Evolutionary conservation across 2,888 invertebrate genomes (phyloP), one percentile per base, ranked within the genome.

Genomic region (Flexamia atlantica): DNA sequence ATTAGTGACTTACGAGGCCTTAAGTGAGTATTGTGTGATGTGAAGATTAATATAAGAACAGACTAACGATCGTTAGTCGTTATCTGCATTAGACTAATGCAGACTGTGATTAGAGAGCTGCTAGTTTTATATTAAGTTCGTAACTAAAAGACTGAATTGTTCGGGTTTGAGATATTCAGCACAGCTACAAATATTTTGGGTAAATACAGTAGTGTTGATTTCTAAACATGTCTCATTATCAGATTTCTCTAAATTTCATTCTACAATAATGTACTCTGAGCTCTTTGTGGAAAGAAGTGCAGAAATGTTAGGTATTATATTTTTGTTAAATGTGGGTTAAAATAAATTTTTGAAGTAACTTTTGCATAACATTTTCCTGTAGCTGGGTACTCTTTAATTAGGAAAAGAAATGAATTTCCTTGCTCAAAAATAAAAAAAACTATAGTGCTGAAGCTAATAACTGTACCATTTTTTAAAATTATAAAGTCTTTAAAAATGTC

Each of bases 1-100:
- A 53, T 23, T 53, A 64, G 64, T 57, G 57, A 28, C 64, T 64
- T 28, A 64, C 64, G 28, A 64, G 64, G 64, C 64, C 64, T 64
- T 46, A 0, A 64, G 64, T 64, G 30, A 64, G 64, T 64, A 64
- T 64, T 30, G 64, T 64, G 64, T 64, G 64, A 64, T 64, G 64
- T 64, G 64, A 28, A 12, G 30, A 64, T 30, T 53, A 53, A 53
- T 23, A 23, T 53, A 53, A 53, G 53, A 10, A 53, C 20, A 23
- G 53, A 53, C 53, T 64, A 64, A 64, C n/a, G 28, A 4, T 17
- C 3, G 57, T 57, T 57, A 57, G 23, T 23, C 20, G 30, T 23
- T 64, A 64, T 64, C 64, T 64, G 64, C 64, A 64, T 64, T 30
- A 17, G 7, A 30, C 17, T 64, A 14, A 64, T 64, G 64, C 64